phyloP scores from a whole-genome alignment of 2,888 invertebrate species.

The Drosophila fungiperda region DNA sequence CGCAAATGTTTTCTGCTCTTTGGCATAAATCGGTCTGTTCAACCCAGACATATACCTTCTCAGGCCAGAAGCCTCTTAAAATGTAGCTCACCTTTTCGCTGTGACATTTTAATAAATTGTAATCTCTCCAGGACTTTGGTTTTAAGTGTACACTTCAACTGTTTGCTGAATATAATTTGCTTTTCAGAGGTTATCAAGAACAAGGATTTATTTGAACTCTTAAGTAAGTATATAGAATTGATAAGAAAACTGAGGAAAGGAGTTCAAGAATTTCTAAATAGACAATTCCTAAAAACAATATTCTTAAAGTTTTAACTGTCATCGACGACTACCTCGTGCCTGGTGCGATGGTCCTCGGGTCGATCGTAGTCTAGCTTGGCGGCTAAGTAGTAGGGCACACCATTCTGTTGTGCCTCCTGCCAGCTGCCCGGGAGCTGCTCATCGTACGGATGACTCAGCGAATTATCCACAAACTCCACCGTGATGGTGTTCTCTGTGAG shows the following conservation, averaged over 20 bases:
- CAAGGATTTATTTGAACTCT: not conserved
- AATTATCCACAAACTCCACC: slow-evolving; percentile 88
- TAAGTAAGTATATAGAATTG: too few relatives aligned
- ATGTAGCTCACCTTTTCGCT: slow-evolving; percentile 55
- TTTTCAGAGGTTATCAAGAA: not conserved
- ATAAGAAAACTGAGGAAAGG: not conserved
- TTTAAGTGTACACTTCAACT: slow-evolving; percentile 11
- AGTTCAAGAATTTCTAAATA: not conserved
- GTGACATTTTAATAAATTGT: slow-evolving; percentile 39
- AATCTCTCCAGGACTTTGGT: slow-evolving; percentile 21
- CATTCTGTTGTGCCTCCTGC: slow-evolving; percentile 88
- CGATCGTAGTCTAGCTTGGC: slow-evolving; percentile 90
- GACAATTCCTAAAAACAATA: not conserved
- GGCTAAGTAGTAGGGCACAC: slow-evolving; percentile 92
- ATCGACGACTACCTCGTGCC: slow-evolving; percentile 92
- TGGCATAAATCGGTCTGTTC: slow-evolving; percentile 30
- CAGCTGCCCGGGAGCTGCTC: slow-evolving; percentile 88
- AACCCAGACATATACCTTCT: slow-evolving; percentile 15
- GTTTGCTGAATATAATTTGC: slow-evolving; percentile 13
- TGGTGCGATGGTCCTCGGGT: slow-evolving; percentile 86
- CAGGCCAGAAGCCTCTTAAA: slow-evolving; percentile 41
- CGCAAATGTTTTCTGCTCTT: slow-evolving; percentile 39
- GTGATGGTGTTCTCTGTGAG: too few relatives aligned
- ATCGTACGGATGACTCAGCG: slow-evolving; percentile 88
- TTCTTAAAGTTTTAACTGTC: slow-evolving; percentile 77